Base-by-base conservation (phyloP, 2,888 invertebrate species). In the Eurois occulta region DNA sequence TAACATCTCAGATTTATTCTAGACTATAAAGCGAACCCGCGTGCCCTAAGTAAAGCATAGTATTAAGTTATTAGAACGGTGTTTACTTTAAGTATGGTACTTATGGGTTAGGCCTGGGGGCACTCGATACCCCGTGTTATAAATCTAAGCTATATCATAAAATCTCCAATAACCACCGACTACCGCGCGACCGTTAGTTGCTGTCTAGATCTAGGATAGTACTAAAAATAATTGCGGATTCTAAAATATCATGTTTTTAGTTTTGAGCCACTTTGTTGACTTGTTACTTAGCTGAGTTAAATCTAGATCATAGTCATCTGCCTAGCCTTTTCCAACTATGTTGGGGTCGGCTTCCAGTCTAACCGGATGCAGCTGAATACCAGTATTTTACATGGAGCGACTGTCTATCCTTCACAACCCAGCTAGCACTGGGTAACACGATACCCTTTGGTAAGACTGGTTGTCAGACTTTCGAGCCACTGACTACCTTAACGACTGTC, bases 111-210 rank as follows among this genome's bases (percentile, higher is more conserved):
- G 82, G 88, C 91, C 86, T 75, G 78, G 75, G 90, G 91, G 89
- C 83, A 83, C 82, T 73, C 77, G 78, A 84, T 82, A 87, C 76
- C 82, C 74, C 43, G 75, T 52, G 83, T 83, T 88, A 92, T 93
- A 92, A 92, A 92, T 92, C 93, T 91, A 80, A 78, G 74, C 80
- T 71, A 81, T 92, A 93, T 93, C 92, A 89, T 91, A 90, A 90
- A 90, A 92, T 92, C 92, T 91, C 84, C 88, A 88, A 91, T 91
- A 91, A 91, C 89, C 86, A 85, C 87, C 60, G 82, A 87, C 90
- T 90, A 90, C 90, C 83, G 86, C 65, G 80, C 69, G 83, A 83
- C 88, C 91, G 90, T 90, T 91, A 90, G 85, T 65, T 64, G 70
- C 75, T 75, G 72, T 69, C 72, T 55, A 80, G 78, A 86, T 79